Evolutionary conservation across 2,113 vertebrate genomes (phyloP).

Genomic region (Cyanoderma ruficeps): DNA sequence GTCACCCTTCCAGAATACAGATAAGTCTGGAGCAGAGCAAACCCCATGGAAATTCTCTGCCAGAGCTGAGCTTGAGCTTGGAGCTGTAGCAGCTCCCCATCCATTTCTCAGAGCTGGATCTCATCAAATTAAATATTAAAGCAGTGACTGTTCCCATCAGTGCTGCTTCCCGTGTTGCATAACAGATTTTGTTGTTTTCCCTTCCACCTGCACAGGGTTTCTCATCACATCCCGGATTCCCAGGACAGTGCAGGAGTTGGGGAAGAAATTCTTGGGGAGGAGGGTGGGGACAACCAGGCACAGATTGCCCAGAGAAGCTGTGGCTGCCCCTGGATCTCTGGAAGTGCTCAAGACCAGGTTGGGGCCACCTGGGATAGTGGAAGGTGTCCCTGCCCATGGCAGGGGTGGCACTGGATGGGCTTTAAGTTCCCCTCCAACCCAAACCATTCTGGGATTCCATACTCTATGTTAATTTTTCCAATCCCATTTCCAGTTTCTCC

Average conservation of each 20-base stretch:
- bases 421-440: neutral
- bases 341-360: neutral
- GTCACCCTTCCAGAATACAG: neutral
- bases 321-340: neutral
- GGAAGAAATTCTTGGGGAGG: neutral
- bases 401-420: neutral
- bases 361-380: accelerated
- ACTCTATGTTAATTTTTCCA: neutral
- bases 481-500: accelerated
- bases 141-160: neutral
- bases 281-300: neutral
- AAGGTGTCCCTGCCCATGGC: neutral
- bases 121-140: constrained; percentile 7
- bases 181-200: neutral
- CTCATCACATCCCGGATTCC: neutral
- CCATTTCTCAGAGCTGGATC: neutral
- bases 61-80: accelerated
- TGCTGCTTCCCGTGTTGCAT: neutral
- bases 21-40: accelerated
- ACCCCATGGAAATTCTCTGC: neutral
- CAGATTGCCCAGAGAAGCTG: neutral
- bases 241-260: accelerated
- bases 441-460: neutral
- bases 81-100: neutral
- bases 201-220: neutral